Base-by-base conservation (phyloP, 2,888 invertebrate genomes). In the Omphaloscelis lunosa region DNA sequence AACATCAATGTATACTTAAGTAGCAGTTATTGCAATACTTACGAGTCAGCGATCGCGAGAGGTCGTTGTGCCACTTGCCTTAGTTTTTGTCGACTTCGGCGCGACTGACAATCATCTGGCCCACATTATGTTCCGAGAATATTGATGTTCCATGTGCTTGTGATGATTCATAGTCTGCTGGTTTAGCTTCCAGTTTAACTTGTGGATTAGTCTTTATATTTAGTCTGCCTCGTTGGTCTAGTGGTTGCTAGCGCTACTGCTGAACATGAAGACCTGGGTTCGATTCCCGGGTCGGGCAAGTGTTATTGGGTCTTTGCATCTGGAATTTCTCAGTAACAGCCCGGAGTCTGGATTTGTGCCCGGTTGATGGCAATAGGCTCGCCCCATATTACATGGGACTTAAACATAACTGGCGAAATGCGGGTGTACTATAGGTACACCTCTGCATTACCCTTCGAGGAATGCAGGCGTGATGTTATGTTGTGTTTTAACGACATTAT, bases 1-100 rank as follows among this genome's bases (percentile, higher is more conserved):
- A 82, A 65, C n/a, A 34, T 34, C 12, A 8, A n/a, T 29, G n/a
- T 17, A 51, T 15, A 72, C 17, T 23, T 12, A 66, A 39, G 79
- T 53, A 79, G 66, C 68, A 73, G 56, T 80, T 69, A 69, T 75
- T 56, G 71, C 77, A 41, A 79, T 75, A 48, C 62, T 59, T 29
- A 34, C 63, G 74, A 67, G 56, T 56, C 63, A 66, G 62, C 48
- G 74, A 51, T 70, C 66, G 70, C 77, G 1, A 77, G 82, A 85
- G 84, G 82, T 84, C 82, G 39, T 82, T 75, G 84, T 71, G 62
- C 85, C 45, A 82, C 17, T 75, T 85, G 71, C 1, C 27, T 65
- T 45, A 61, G 41, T 85, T 85, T 84, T 85, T 84, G 80, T 70
- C 53, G 77, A 80, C 41, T 48, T 8, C 53, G 59, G 11, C 58